Percentiles rank a stretch among this genome's conserved stretches.
Conservation (phyloP, 2,113 vertebrate species). For the Gobio gobio region DNA sequence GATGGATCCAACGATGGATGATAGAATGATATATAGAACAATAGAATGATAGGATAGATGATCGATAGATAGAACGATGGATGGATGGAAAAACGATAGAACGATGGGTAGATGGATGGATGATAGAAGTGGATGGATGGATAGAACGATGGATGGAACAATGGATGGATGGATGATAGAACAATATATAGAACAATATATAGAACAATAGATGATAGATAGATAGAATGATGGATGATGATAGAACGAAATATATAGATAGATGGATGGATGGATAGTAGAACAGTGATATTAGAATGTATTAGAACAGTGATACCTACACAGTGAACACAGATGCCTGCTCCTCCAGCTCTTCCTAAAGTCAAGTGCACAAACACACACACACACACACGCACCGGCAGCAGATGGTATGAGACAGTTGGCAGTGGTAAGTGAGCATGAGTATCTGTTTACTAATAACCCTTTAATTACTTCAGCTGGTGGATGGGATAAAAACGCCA, state of each 20-base stretch:
- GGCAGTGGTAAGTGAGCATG: conserved; percentile 79
- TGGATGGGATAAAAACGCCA: conserved; percentile 78
- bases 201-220: not conserved
- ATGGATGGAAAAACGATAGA: not conserved
- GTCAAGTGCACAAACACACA: conserved; percentile 52
- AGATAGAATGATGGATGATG: not conserved
- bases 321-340: conserved; percentile 22
- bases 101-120: no score
- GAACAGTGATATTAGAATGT: not conserved
- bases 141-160: not conserved
- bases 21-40: not conserved
- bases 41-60: no score
- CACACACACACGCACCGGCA: conserved; percentile 63
- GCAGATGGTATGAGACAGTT: conserved; percentile 82
- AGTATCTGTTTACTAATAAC: conserved; percentile 85
- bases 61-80: not conserved
- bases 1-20: not conserved
- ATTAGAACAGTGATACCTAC: conserved; percentile 67
- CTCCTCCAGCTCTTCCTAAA: conserved; percentile 38
- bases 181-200: no score
- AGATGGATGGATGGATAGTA: not conserved
- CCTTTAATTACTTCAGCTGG: conserved; percentile 85
- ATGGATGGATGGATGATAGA: not conserved
- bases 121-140: not conserved
- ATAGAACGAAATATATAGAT: not conserved